Percentiles rank a stretch among this genome's conserved stretches.
Conservation (phyloP, 2,113 vertebrate genomes). For the Acrocephalus arundinaceus region DNA sequence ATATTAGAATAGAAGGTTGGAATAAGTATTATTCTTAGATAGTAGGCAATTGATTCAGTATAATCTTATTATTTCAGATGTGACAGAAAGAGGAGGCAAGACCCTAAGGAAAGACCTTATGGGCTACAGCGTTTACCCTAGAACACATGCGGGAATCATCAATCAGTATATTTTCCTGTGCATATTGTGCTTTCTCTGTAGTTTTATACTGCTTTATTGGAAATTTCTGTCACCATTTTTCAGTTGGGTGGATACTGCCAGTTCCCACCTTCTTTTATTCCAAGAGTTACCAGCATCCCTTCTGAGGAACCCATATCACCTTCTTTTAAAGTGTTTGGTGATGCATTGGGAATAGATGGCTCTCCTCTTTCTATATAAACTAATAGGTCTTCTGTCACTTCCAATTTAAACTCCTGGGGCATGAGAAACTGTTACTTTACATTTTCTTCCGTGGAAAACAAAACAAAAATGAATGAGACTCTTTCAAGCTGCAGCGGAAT, state of each 20-base stretch:
- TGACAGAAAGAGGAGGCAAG: background rate
- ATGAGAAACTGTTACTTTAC: constrained; percentile 25
- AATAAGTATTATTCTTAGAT: background rate
- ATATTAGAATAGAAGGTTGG: background rate
- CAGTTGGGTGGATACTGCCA: background rate
- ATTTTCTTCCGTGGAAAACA: background rate
- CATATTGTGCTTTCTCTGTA: background rate
- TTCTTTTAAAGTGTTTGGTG: background rate
- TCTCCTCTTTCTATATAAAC: background rate
- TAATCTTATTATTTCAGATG: background rate
- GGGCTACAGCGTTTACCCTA: background rate
- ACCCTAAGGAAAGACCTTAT: background rate
- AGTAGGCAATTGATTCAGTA: background rate
- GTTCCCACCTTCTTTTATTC: background rate
- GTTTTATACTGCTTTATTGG: background rate
- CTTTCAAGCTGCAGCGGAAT: background rate
- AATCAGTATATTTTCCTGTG: background rate
- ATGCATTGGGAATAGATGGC: background rate
- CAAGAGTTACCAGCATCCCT: background rate
- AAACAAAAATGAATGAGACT: background rate
- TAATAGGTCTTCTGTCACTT: constrained; percentile 31
- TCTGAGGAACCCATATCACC: background rate
- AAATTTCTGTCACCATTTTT: background rate
- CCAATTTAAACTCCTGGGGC: background rate
- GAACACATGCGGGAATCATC: background rate